Conservation (phyloP, 2,797 vertebrate genomes). For the Cephalopachus bancanus region DNA sequence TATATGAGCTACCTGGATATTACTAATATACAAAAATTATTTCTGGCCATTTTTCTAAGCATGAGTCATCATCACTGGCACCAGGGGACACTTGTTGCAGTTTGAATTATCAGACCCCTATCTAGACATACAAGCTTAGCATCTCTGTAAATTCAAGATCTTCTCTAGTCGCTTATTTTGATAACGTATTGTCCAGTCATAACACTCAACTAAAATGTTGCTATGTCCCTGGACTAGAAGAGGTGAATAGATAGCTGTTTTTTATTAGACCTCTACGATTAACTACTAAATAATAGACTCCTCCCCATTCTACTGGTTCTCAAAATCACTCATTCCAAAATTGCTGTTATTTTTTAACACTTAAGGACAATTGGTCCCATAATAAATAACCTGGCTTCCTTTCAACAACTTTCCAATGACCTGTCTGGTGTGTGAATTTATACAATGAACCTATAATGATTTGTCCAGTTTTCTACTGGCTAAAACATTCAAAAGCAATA, state of each 20-base stretch:
- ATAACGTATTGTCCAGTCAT: not conserved
- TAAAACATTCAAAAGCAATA: not conserved
- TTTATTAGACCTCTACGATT: not conserved
- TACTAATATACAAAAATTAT: not conserved
- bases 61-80: not conserved
- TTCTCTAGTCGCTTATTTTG: not conserved
- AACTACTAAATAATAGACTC: not conserved
- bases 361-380: not conserved
- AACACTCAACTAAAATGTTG: not conserved
- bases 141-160: not conserved
- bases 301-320: not conserved
- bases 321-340: not conserved
- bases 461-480: not conserved
- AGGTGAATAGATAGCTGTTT: not conserved
- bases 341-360: not conserved
- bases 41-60: not conserved
- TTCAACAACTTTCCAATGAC: not conserved
- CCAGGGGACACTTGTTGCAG: not conserved
- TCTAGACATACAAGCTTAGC: not conserved
- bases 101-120: not conserved
- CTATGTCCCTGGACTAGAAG: not conserved
- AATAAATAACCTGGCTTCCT: accelerated
- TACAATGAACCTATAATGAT: not conserved
- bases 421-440: not conserved
- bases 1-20: not conserved